Evolutionary conservation across 92 coral and sea anemone genomes (phyloP).

Genomic region (Zoanthus solanderi): DNA sequence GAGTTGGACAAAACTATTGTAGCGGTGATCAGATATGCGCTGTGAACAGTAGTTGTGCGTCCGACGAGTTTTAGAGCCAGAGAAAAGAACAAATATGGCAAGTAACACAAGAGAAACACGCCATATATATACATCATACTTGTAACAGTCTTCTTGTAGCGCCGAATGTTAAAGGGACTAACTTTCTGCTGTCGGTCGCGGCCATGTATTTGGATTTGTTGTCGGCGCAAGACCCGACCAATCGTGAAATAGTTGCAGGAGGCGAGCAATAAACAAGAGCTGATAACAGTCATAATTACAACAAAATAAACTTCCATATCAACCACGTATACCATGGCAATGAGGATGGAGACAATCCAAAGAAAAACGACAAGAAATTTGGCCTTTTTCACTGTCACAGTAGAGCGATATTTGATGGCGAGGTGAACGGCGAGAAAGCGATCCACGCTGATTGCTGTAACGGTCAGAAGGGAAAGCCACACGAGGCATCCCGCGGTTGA

Average conservation of each 20-base stretch:
- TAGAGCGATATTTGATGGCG: conserved; percentile 48
- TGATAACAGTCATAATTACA: conserved; percentile 49
- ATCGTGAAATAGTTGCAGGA: conserved; percentile 59
- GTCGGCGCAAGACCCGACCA: conserved; percentile 58
- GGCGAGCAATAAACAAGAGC: conserved; percentile 48
- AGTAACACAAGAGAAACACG: conserved; percentile 58
- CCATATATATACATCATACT: conserved; percentile 68
- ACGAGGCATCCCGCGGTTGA: conserved; percentile 26
- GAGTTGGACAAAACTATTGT: conserved; percentile 28
- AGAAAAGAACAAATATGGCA: conserved; percentile 67
- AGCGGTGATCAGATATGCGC: conserved; percentile 30
- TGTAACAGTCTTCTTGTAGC: conserved; percentile 62
- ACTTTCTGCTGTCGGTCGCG: conserved; percentile 15
- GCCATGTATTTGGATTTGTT: conserved; percentile 50
- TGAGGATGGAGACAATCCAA: conserved; percentile 59
- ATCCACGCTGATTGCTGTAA: conserved; percentile 67
- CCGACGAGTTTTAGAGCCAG: conserved; percentile 39
- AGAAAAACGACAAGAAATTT: conserved; percentile 35
- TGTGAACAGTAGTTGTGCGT: conserved; percentile 26
- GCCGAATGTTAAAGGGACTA: conserved; percentile 50
- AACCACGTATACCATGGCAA: conserved; percentile 59
- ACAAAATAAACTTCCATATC: conserved; percentile 66
- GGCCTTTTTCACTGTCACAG: conserved; percentile 54
- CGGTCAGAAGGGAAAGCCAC: conserved; percentile 61
- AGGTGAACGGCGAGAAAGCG: conserved; percentile 65